Evolutionary conservation across 37 sponge, comb jelly and placozoan genomes (phyloP).

Genomic region (Halichondria panicea): DNA sequence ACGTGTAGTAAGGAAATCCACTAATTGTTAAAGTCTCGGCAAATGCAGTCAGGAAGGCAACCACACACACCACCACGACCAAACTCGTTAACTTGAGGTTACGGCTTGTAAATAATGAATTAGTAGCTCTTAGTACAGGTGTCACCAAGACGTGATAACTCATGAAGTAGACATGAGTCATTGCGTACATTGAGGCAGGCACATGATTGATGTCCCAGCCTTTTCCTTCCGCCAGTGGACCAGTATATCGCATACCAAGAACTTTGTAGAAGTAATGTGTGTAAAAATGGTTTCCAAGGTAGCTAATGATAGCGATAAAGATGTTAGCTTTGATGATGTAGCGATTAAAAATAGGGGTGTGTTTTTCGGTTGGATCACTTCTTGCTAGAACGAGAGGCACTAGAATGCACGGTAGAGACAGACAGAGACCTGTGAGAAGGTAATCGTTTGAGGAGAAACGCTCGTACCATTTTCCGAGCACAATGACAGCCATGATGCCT

Average conservation of each 20-base stretch:
- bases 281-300: slow-evolving; percentile 66
- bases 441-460: slow-evolving; percentile 43
- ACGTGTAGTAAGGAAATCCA: slow-evolving; percentile 72
- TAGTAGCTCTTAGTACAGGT: slow-evolving; percentile 9
- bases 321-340: slow-evolving; percentile 64
- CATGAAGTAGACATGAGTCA: slow-evolving; percentile 69
- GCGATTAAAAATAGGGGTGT: slow-evolving; percentile 20
- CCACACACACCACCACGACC: neutral
- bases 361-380: slow-evolving; percentile 29
- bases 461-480: slow-evolving; percentile 38
- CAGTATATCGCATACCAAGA: slow-evolving; percentile 57
- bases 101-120: neutral
- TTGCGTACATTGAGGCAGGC: slow-evolving; percentile 59
- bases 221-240: slow-evolving; percentile 43
- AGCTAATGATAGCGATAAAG: slow-evolving; percentile 37
- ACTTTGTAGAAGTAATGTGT: slow-evolving; percentile 74
- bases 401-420: slow-evolving; percentile 28
- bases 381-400: slow-evolving; percentile 38
- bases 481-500: slow-evolving; percentile 27
- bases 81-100: neutral
- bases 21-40: slow-evolving; percentile 69
- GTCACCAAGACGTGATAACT: slow-evolving; percentile 46
- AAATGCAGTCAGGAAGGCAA: slow-evolving; percentile 41
- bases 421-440: slow-evolving; percentile 12
- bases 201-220: slow-evolving; percentile 47